A percentile compares a stretch with the other conserved stretches of the same genome.
Conservation (phyloP, 1,140 invertebrate species). For the Drosophila virilis region DNA sequence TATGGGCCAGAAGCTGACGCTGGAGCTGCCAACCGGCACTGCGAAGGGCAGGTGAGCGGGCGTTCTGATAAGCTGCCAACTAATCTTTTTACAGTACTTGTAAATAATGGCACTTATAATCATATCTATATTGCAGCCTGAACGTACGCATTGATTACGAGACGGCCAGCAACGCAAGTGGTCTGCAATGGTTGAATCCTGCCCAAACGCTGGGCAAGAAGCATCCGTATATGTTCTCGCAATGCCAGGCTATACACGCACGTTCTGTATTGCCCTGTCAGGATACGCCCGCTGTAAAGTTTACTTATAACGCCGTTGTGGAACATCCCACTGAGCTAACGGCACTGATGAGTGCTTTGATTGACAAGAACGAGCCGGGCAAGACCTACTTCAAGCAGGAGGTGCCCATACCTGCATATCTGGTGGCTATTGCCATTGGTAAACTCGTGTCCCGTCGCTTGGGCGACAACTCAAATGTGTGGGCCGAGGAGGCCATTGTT, state of each 20-base stretch:
- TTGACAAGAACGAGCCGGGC: conserved; percentile 83
- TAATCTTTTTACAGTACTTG: conserved; percentile 60
- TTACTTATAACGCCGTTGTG: conserved; percentile 93
- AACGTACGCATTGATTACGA: conserved; percentile 90
- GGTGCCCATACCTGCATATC: conserved; percentile 90
- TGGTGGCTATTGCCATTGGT: conserved; percentile 95
- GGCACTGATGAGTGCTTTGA: conserved; percentile 95
- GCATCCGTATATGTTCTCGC: conserved; percentile 96
- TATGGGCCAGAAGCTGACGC: conserved; percentile 91
- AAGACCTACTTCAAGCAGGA: conserved; percentile 90
- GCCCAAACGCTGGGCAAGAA: conserved; percentile 94
- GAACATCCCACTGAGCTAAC: conserved; percentile 90
- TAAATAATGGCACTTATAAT: conserved; percentile 55
- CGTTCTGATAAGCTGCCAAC: conserved; percentile 22
- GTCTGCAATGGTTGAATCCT: conserved; percentile 94
- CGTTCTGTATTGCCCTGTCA: conserved; percentile 96
- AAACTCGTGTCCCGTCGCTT: conserved; percentile 90
- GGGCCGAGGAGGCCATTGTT: conserved; percentile 94
- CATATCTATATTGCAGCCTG: conserved; percentile 84
- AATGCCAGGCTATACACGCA: conserved; percentile 96
- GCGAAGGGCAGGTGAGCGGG: conserved; percentile 82
- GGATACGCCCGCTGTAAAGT: conserved; percentile 96
- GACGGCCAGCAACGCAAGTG: conserved; percentile 90
- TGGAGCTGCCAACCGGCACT: conserved; percentile 87
- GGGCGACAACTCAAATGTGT: conserved; percentile 92